phyloP scores from a whole-genome alignment of 2,888 invertebrate genomes.

The Cataglyphis altisquamis region DNA sequence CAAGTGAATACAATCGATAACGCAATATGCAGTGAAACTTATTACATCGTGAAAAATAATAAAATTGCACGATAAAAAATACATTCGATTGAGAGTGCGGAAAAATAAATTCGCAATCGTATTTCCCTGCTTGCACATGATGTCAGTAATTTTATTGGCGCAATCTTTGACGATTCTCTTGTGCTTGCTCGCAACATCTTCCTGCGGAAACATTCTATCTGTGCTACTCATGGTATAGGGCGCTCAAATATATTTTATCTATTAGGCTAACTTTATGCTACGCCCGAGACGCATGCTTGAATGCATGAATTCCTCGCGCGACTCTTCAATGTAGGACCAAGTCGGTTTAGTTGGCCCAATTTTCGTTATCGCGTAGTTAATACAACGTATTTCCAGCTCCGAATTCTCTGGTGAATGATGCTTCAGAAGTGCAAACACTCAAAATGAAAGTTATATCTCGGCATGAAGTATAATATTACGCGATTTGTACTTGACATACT shows the following conservation, averaged over 20 bases:
- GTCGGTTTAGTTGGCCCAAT: slow-evolving; percentile 59
- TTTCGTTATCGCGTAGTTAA: slow-evolving; percentile 66
- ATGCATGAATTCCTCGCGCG: slow-evolving; percentile 34
- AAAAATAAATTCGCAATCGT: not conserved
- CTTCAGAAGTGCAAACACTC: slow-evolving; percentile 67
- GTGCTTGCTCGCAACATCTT: slow-evolving; percentile 10
- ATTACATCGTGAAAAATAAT: not conserved
- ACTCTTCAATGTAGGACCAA: slow-evolving; percentile 38
- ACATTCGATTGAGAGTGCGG: not conserved
- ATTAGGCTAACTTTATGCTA: slow-evolving; percentile 41
- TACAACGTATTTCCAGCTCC: slow-evolving; percentile 69
- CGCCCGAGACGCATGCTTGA: slow-evolving; percentile 35
- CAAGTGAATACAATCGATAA: slow-evolving; percentile 1
- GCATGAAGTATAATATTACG: slow-evolving; percentile 58
- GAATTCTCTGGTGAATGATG: slow-evolving; percentile 60
- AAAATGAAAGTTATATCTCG: slow-evolving; percentile 64
- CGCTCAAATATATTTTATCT: slow-evolving; percentile 40
- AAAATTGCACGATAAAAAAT: not conserved
- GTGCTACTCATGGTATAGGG: not conserved
- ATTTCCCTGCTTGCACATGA: not conserved
- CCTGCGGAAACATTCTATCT: not conserved
- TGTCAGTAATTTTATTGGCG: not conserved
- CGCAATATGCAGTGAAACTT: not conserved
- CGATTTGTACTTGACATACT: slow-evolving; percentile 43
- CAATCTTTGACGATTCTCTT: slow-evolving; percentile 21